These are phyloP conservation scores for Thymallus thymallus DNA, from an alignment of 2,113 vertebrate genomes.

Conservation along the genomic window DNA sequence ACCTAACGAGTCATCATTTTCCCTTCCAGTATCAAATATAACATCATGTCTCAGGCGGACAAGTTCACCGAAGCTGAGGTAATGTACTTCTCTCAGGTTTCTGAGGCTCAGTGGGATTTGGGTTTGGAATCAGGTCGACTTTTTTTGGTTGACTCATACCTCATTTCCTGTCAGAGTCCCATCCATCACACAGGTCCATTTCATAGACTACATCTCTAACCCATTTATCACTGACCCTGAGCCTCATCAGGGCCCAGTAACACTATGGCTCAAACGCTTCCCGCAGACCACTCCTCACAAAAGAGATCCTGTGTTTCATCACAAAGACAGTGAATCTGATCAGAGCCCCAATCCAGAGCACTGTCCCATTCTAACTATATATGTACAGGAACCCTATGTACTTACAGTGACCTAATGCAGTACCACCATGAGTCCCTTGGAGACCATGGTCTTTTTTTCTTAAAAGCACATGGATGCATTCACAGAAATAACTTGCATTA, in stretches of 20 bases:
- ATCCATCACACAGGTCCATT: not conserved
- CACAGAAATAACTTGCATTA: too few species aligned
- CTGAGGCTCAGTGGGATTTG: not conserved
- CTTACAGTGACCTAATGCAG: too few species aligned
- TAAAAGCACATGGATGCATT: not conserved
- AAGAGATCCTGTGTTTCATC: not conserved
- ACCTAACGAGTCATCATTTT: not conserved
- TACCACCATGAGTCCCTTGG: too few species aligned
- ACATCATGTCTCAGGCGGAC: constrained; percentile 90
- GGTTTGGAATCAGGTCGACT: constrained; percentile 1
- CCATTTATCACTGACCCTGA: not conserved
- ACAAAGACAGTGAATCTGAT: constrained; percentile 7
- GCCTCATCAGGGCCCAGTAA: not conserved
- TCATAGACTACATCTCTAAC: constrained; percentile 5
- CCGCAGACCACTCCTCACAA: constrained; percentile 6
- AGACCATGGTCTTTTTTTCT: too few species aligned
- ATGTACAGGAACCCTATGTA: not conserved
- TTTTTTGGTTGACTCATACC: not conserved
- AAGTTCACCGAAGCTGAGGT: constrained; percentile 89
- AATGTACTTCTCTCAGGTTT: constrained; percentile 25
- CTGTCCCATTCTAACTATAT: not conserved
- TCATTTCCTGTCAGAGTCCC: not conserved
- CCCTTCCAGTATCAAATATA: constrained; percentile 81
- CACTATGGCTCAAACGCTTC: not conserved
- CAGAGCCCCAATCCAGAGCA: not conserved